Conservation (phyloP, 2,113 vertebrate genomes). For the Corynorhinus townsendii region DNA sequence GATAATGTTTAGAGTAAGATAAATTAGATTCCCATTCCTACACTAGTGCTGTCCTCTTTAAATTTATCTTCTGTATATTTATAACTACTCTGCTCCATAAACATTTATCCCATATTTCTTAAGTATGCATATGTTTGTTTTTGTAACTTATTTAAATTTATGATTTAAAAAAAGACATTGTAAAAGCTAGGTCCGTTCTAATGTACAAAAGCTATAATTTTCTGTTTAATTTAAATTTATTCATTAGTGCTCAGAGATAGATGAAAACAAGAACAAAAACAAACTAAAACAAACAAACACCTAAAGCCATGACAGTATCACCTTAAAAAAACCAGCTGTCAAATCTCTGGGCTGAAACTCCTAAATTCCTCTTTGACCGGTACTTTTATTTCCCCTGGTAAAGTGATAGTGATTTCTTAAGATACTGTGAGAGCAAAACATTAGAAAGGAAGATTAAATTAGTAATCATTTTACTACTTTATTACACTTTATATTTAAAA, state of each 20-base stretch:
- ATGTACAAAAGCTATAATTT: neutral
- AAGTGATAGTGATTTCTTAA: slow-evolving; percentile 42
- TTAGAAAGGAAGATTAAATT: slow-evolving; percentile 14
- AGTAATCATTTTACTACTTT: neutral
- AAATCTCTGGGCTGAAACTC: neutral
- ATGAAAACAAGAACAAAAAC: neutral
- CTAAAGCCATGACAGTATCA: neutral
- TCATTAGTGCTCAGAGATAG: neutral
- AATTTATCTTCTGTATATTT: slow-evolving; percentile 31
- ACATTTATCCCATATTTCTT: neutral
- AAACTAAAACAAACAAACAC: neutral
- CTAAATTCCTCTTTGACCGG: neutral
- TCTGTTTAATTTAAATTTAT: slow-evolving; percentile 46
- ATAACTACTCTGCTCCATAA: neutral
- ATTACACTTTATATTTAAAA: slow-evolving; percentile 18
- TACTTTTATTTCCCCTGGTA: slow-evolving; percentile 27
- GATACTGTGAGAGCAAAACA: neutral
- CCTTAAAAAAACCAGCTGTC: slow-evolving; percentile 42
- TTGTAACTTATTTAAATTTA: neutral
- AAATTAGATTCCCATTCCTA: neutral
- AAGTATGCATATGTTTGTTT: neutral
- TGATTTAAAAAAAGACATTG: neutral
- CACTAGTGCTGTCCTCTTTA: neutral
- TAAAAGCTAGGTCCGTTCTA: neutral
- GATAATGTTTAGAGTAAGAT: slow-evolving; percentile 9